Base-by-base conservation (phyloP, 2,888 invertebrate genomes). In the Agriotes lineatus region DNA sequence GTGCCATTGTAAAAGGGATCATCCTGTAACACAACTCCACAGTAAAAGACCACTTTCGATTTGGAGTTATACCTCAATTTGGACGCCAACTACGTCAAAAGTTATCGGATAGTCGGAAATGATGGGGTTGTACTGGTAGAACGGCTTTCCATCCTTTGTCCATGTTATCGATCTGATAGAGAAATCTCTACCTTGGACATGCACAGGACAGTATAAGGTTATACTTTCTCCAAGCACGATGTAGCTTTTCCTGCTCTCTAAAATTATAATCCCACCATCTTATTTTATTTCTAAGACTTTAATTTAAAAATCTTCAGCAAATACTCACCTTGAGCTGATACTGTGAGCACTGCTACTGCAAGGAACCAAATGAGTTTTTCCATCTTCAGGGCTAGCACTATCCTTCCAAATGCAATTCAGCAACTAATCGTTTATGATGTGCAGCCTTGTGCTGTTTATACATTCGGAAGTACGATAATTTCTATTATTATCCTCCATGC, bases 161-260 rank as follows among this genome's bases (percentile, higher is more conserved):
- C 59, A 60, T 4, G 45, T 60, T 1, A 60, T 19, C 6, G 45
- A 45, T 35, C 48, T 60, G 12, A 60, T 9, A 3, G 33, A 33
- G 1, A 60, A 33, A 4, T 16, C 45, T 33, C 2, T 33, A 3
- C 59, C 59, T 7, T 60, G 45, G 2, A 12, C 48, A 2, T 10
- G 22, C n/a, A 60, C 33, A 9, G 59, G 59, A n/a, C 59, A 60
- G n/a, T 60, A 9, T 2, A 60, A 16, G 1, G 45, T 60, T n/a
- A 45, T 25, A 7, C 12, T 33, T 14, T 42, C 16, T 2, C 59
- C 59, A 3, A 58, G 30, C 12, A 42, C 25, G 4, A 42, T n/a
- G 10, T 42, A 14, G 9, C 58, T 10, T 10, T 58, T 1, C 25
- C 2, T 4, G 5, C 16, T 20, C 14, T 39, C 58, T 58, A 25